Base-by-base conservation (phyloP, 1,140 invertebrate genomes). In the Chrysomallon squamiferum region DNA sequence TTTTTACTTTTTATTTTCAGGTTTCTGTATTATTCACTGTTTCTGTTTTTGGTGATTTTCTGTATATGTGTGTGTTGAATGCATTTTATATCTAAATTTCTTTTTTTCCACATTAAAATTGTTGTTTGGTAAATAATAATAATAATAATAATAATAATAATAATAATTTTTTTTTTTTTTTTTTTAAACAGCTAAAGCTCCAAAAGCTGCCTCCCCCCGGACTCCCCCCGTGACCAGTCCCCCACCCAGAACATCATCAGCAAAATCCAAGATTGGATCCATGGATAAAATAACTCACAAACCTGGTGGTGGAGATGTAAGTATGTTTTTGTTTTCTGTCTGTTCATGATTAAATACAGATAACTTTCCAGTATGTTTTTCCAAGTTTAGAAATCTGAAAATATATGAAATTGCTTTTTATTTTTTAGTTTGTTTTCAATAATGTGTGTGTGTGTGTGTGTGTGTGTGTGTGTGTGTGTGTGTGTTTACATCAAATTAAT, bases 241-340 rank as follows among this genome's bases (percentile, higher is more conserved):
- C 20, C 50, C 58, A 2, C 45, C 58, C 1, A 45, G 38, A 7
- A 52, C 41, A 58, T 7, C 45, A 0, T 50, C 62, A 9, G 68
- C 43, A 15, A 41, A 62, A 38, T 96, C 95, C 20, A 97, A 96
- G 87, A 95, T 98, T 72, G 95, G 95, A 6, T 98, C 95, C 3
- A 83, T 98, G 79, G 91, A 96, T 15, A 98, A 98, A 82, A 89
- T 94, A 0, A 91, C 90, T 50, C 93, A 98, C 84, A 94, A 92
- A 79, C 94, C 95, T 2, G 93, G 94, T 22, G 95, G 95, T 45
- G 95, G 95, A 50, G 89, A 82, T 70, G 76, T 80, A 71, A 71
- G 66, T 72, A 35, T 22, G 32, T 47, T 13, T 27, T 22, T 11
- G 33, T 2, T 11, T 43, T 2, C 33, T 18, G 11, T 43, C 41